Base-by-base conservation (phyloP, 1,140 invertebrate genomes). In the Drosophila teissieri region DNA sequence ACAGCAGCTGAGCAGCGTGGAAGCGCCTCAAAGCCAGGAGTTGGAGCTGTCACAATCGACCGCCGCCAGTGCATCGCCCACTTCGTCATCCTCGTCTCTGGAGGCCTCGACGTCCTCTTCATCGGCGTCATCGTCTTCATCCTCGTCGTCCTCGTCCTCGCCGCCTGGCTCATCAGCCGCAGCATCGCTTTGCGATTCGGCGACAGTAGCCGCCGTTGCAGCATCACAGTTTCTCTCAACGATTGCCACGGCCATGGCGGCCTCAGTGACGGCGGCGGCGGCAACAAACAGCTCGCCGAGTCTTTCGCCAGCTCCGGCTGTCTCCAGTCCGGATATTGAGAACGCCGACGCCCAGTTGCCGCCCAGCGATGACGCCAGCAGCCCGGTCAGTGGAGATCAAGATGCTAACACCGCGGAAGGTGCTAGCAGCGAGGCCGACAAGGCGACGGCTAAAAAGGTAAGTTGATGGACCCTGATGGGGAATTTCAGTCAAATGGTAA, bases 1-100 rank as follows among this genome's bases (percentile, higher is more conserved):
- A 58, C 85, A 91, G 48, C 90, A 91, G 65, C 58, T 91, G 56
- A 77, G 61, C 46, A 63, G 55, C 65, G 83, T 86, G 36, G 83
- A 84, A 37, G 31, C 49, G 56, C 67, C 74, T 48, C 78, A 82
- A 24, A 80, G 54, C 65, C 68, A 69, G 27, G 88, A 80, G 27
- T 39, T 73, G n/a, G 34, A 75, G 46, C 70, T 73, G 12, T 72
- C 68, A 14, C 64, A 70, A 37, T 68, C 56, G 40, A 45, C 58
- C 2, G 22, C 62, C 53, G 55, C 42, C 15, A 73, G 53, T 54
- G 64, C 48, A 22, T 69, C 69, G 22, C 54, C 70, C 24, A 63
- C 83, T 14, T 70, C 77, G 14, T 67, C 80, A 36, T 58, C 70
- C 36, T 67, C 80, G 6, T 68, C 74, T 19, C 31, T 76, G 24